These are phyloP conservation scores for Himalopsyche anomala DNA, from an alignment of 2,888 invertebrate species.

Conservation along the genomic window DNA sequence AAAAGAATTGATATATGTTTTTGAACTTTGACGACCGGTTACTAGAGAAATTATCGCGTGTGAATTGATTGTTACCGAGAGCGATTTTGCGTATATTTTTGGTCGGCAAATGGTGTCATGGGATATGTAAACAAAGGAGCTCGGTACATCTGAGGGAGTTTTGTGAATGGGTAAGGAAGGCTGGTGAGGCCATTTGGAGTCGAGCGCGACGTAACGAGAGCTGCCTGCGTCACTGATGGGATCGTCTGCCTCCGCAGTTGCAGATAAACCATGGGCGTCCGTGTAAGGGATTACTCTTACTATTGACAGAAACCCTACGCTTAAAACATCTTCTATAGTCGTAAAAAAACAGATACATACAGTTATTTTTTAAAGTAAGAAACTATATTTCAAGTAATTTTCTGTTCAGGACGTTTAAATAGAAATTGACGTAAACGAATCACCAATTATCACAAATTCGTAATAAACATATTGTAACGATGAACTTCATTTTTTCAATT, in stretches of 20 bases:
- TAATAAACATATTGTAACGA: too few species aligned
- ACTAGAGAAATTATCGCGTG: slow-evolving; percentile 2
- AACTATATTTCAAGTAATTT: too few species aligned
- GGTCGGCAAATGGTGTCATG: slow-evolving; percentile 16
- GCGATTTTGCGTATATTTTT: slow-evolving; percentile 13
- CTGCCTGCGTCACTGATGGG: slow-evolving; percentile 62
- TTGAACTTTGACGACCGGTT: slow-evolving; percentile 20
- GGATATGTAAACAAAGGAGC: slow-evolving; percentile 53
- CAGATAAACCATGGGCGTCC: slow-evolving; percentile 64
- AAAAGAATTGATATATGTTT: slow-evolving; percentile 29
- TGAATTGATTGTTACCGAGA: neutral
- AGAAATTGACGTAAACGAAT: too few species aligned
- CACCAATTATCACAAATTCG: too few species aligned
- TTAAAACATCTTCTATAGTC: too few species aligned
- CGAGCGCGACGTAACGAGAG: slow-evolving; percentile 36
- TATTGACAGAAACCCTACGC: too few species aligned
- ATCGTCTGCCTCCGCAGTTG: slow-evolving; percentile 66
- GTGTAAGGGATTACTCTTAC: slow-evolving; percentile 65
- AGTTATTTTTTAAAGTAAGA: too few species aligned
- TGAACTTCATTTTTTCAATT: too few species aligned
- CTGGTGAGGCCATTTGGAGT: slow-evolving; percentile 55
- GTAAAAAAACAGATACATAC: too few species aligned
- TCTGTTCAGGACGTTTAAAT: too few species aligned
- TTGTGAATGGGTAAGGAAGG: slow-evolving; percentile 39
- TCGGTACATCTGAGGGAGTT: slow-evolving; percentile 45